Evolutionary conservation across 2,888 invertebrate species (phyloP), one percentile per base, ranked within the genome.

Genomic region (Pterostichus niger): DNA sequence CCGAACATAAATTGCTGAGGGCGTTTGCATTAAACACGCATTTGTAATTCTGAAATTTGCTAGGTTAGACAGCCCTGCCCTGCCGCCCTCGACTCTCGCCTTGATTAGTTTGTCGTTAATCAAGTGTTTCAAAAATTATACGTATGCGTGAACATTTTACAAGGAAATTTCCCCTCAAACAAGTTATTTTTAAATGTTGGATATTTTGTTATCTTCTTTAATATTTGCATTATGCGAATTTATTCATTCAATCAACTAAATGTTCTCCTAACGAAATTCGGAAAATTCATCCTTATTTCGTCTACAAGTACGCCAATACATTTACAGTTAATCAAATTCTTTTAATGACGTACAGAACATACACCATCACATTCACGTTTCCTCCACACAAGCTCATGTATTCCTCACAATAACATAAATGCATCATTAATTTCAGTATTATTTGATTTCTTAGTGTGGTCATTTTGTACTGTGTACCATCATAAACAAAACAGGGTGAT

Each of bases 11-110:
- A 82, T 82, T 71, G 75, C 82, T 61, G 52, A 40, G 52, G 75
- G 82, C 71, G 82, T 82, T 82, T 73, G 82, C 82, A 82, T 75
- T 82, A 82, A 82, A 82, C 61, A 75, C 75, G 75, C 73, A 82
- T 82, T 82, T 82, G 82, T 82, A 82, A 82, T 82, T 82, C 82
- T 82, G 82, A 82, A 82, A 82, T 82, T 82, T 82, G 46, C 82
- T 75, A 82, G 82, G 82, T 82, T 82, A 82, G 82, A 75, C 82
- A 61, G 75, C 82, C 31, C 15, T 75, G 52, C 75, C 17, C 49
- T 13, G 17, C 52, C 33, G 52, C 52, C 31, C 40, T 75, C 33
- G n/a, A 54, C 81, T 24, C 44, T 40, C 56, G 75, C 75, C 82
- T 82, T 82, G 82, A 82, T 82, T 82, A 82, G 82, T 73, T 82